Conservation (phyloP, 92 coral and sea anemone genomes). For the Zoanthus sansibaricus region DNA sequence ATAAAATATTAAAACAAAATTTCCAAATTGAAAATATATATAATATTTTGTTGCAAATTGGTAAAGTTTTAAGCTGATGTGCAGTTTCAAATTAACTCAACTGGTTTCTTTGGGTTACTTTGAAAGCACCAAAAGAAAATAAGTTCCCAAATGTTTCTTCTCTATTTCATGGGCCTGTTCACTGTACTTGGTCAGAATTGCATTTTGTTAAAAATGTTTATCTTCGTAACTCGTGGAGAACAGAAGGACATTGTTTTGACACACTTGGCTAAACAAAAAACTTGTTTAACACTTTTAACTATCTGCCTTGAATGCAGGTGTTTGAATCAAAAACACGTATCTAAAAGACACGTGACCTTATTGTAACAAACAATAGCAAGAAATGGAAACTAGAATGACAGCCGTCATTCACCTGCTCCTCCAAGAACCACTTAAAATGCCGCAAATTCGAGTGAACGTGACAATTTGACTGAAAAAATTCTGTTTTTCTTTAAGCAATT, state of each 20-base stretch:
- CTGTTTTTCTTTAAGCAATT: not conserved
- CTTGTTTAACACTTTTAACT: conserved; percentile 39
- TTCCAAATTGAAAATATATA: too few relatives aligned
- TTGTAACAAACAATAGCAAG: conserved; percentile 1
- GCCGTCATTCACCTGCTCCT: conserved; percentile 44
- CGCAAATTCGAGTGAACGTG: not conserved
- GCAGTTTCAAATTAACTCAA: too few relatives aligned
- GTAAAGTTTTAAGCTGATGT: too few relatives aligned
- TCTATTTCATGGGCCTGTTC: not conserved
- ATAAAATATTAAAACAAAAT: too few relatives aligned
- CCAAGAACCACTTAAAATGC: conserved; percentile 40
- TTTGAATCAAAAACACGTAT: not conserved
- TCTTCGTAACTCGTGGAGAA: conserved; percentile 2
- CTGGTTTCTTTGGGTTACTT: not conserved
- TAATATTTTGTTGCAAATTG: too few relatives aligned
- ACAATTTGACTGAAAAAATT: conserved; percentile 15
- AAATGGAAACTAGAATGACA: conserved; percentile 34
- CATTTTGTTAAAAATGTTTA: conserved; percentile 13
- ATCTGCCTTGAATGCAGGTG: conserved; percentile 41
- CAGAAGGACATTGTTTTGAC: conserved; percentile 18
- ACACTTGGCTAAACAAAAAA: conserved; percentile 43
- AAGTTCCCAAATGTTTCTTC: not conserved
- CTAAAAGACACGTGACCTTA: conserved; percentile 43
- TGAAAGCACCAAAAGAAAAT: not conserved
- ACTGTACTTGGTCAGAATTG: not conserved